Conservation (phyloP, 2,888 invertebrate genomes). For the Sesia apiformis region DNA sequence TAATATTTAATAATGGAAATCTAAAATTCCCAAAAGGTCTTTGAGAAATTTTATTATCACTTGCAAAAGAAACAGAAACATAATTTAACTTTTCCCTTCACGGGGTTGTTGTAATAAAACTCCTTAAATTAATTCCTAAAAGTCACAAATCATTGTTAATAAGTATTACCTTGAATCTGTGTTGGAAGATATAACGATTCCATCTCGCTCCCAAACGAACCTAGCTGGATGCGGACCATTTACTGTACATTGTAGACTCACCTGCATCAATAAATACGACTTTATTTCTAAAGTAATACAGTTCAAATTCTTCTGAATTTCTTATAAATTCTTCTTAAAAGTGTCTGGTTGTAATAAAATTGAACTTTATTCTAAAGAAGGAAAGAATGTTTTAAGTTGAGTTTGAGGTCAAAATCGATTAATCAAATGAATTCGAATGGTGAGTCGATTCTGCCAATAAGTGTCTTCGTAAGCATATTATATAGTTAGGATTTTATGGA, state of each 20-base stretch:
- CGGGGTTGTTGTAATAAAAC: too few species aligned
- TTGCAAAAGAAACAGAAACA: too few species aligned
- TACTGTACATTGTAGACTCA: conserved; percentile 56
- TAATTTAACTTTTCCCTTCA: too few species aligned
- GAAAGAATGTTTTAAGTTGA: background rate
- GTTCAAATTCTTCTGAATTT: conserved; percentile 4
- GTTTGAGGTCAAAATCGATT: background rate
- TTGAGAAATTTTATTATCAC: too few species aligned
- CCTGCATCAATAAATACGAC: conserved; percentile 27
- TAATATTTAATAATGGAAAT: too few species aligned
- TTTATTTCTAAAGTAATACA: conserved; percentile 9
- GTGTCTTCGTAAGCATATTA: background rate
- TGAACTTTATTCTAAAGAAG: background rate
- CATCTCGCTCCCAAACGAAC: conserved; percentile 65
- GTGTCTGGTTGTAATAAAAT: background rate
- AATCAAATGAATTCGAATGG: background rate
- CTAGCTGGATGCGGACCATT: conserved; percentile 57
- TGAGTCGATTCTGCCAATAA: background rate
- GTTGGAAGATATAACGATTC: conserved; percentile 57
- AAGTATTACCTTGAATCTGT: conserved; percentile 56
- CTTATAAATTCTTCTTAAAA: background rate
- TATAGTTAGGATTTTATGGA: background rate
- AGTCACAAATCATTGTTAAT: background rate
- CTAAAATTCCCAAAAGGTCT: too few species aligned
- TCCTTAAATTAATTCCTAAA: background rate